Conservation (phyloP, 2,797 vertebrate species). For the Labeo calbasu region DNA sequence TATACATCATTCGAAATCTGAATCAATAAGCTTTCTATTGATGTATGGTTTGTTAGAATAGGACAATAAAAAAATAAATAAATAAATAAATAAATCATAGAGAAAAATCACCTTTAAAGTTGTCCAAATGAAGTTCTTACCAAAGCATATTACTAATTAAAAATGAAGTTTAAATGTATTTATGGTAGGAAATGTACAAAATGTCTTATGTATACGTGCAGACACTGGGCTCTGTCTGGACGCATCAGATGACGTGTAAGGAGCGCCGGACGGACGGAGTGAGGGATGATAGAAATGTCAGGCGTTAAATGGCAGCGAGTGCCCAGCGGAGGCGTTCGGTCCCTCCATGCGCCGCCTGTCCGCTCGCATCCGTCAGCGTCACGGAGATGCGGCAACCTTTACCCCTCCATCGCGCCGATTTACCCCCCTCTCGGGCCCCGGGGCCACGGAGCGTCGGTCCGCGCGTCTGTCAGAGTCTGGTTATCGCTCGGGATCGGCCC, state of each 20-base stretch:
- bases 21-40: too few species aligned
- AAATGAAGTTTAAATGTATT: too few species aligned
- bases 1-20: too few species aligned
- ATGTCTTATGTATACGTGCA: too few species aligned
- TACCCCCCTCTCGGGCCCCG: constrained; percentile 5
- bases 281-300: constrained; percentile 51
- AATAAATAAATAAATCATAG: too few species aligned
- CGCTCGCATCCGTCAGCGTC: constrained; percentile 81
- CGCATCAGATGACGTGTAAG: not conserved
- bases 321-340: constrained; percentile 72
- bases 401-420: constrained; percentile 20
- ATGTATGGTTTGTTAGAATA: too few species aligned
- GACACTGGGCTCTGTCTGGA: not conserved
- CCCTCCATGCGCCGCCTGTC: constrained; percentile 83
- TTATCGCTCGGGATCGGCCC: constrained; percentile 44
- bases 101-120: too few species aligned
- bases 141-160: too few species aligned
- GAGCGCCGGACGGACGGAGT: not conserved
- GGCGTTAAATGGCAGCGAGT: constrained; percentile 83
- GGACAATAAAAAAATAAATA: too few species aligned
- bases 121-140: too few species aligned
- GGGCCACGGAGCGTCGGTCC: not conserved
- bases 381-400: constrained; percentile 75
- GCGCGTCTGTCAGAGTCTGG: constrained; percentile 38
- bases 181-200: too few species aligned